A percentile compares a stretch with the other conserved stretches of the same genome.
phyloP scores from a whole-genome alignment of 2,113 vertebrate genomes.

The Lepidothrix coronata region DNA sequence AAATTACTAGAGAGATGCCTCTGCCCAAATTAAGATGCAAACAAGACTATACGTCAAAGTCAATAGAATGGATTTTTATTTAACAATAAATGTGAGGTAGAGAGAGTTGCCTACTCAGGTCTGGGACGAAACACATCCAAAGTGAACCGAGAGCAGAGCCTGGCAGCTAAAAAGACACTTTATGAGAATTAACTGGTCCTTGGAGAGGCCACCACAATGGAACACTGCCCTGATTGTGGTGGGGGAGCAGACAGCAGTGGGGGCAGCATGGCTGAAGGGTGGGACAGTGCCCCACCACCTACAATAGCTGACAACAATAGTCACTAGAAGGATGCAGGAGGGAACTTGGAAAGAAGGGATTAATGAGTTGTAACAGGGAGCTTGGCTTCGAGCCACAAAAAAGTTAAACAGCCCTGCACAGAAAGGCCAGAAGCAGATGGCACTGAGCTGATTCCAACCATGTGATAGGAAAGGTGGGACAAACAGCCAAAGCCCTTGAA shows the following conservation, averaged over 20 bases:
- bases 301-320: background rate
- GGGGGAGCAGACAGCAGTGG: background rate
- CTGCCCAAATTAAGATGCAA: background rate
- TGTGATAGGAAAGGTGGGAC: background rate
- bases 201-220: rapidly evolving
- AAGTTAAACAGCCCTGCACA: background rate
- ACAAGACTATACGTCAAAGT: background rate
- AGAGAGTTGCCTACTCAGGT: background rate
- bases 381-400: background rate
- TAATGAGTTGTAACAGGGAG: background rate
- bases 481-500: background rate
- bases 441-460: background rate
- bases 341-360: background rate
- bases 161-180: background rate
- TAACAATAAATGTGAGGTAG: background rate
- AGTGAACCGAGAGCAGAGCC: rapidly evolving
- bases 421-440: background rate
- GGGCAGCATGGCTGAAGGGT: background rate
- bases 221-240: background rate
- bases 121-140: background rate
- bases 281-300: background rate
- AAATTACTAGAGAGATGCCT: background rate
- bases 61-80: background rate
- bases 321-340: rapidly evolving
- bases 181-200: background rate